Conservation (phyloP, 2,113 vertebrate species). For the Terrapene triunguis region DNA sequence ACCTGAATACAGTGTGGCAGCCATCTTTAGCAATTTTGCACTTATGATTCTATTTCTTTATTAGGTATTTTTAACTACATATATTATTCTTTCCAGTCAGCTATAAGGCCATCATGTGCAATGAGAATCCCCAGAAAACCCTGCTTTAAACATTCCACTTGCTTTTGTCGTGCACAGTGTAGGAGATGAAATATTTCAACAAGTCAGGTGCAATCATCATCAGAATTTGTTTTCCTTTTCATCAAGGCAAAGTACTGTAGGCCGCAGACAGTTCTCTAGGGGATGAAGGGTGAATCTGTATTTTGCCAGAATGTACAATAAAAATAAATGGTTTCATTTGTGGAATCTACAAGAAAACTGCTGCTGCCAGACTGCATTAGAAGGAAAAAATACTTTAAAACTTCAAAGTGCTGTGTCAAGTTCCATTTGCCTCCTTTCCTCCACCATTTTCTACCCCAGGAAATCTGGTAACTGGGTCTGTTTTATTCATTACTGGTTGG, state of each 20-base stretch:
- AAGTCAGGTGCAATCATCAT: slow-evolving; percentile 26
- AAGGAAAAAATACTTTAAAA: slow-evolving; percentile 44
- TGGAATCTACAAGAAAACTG: slow-evolving; percentile 34
- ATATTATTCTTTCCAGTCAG: background rate
- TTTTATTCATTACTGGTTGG: slow-evolving; percentile 20
- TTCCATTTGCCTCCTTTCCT: background rate
- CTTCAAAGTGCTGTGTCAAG: background rate
- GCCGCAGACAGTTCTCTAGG: slow-evolving; percentile 23
- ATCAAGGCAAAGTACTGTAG: slow-evolving; percentile 40
- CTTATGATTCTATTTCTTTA: background rate
- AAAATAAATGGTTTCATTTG: slow-evolving; percentile 64
- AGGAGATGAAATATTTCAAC: slow-evolving; percentile 52
- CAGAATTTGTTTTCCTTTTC: slow-evolving; percentile 59
- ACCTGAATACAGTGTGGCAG: background rate
- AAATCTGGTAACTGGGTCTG: slow-evolving; percentile 38
- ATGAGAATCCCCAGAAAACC: background rate
- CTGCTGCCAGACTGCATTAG: background rate
- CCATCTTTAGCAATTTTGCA: background rate
- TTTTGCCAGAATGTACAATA: slow-evolving; percentile 50
- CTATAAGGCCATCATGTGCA: background rate
- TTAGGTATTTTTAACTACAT: background rate
- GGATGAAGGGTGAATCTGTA: slow-evolving; percentile 19
- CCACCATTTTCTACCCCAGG: background rate
- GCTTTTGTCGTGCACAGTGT: fast-evolving
- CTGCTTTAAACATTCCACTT: slow-evolving; percentile 9